Evolutionary conservation across 2,797 vertebrate genomes (phyloP), one percentile per base, ranked within the genome.

Genomic region (Sebastes baramenuke): DNA sequence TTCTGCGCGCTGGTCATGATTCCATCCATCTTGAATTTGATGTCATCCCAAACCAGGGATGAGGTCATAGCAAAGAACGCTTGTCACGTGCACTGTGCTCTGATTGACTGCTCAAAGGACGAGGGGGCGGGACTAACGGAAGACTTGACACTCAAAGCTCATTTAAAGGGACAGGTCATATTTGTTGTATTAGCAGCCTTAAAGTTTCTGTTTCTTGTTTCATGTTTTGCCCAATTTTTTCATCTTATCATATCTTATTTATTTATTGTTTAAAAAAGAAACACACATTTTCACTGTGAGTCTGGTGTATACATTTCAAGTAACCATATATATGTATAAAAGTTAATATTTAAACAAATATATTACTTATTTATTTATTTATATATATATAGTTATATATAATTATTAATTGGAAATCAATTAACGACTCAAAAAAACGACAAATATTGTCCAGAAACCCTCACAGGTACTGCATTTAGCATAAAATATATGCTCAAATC

Each of bases 1-100:
- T 96, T 89, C 89, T 88, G 95, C 96, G 94, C 95, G 94, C 95
- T 97, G 93, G 97, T 96, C 96, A 97, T 98, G 98, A 99, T 98
- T 98, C 98, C 98, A 99, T 99, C 97, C 98, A 99, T 99, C 97
- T 99, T 99, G 98, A 98, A 97, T 99, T 99, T 99, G 98, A 99
- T 97, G 98, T 99, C 98, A 99, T 98, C 97, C 97, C 97, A 98
- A 97, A 97, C 96, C 94, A 97, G 96, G 94, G 97, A 99, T 99
- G 98, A 99, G 96, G 97, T 99, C 98, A 99, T 99, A 96, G 97
- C 95, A 95, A 93, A 93, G 95, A 96, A 88, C 94, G 97, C 97
- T 97, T 97, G 97, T 99, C 98, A 99, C 97, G 97, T 98, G 97
- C 95, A 89, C 95, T 12, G 90, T 80, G 62, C 83, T 76, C 79